Percentiles rank a stretch among this genome's conserved stretches.
Evolutionary conservation across 2,888 invertebrate genomes (phyloP).

Genomic region (Drosophila barbarae): DNA sequence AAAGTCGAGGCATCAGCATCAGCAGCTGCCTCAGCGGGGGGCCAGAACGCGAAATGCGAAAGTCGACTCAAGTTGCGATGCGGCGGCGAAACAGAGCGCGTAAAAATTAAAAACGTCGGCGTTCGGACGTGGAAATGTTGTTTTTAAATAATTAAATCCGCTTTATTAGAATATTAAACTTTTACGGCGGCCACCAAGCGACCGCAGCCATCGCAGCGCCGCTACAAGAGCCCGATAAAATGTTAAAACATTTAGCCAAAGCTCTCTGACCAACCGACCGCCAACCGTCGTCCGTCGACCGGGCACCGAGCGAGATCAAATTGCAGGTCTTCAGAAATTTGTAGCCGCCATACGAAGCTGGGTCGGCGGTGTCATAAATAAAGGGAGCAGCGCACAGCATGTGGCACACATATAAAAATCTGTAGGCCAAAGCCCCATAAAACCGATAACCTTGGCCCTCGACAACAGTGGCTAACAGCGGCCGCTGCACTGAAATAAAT

Average conservation of each 20-base stretch:
- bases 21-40: conserved; percentile 16
- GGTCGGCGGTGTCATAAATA: conserved; percentile 57
- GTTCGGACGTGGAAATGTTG: conserved; percentile 42
- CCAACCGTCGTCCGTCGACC: conserved; percentile 9
- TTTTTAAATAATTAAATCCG: conserved; percentile 60
- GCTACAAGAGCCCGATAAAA: conserved; percentile 43
- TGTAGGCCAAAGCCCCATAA: conserved; percentile 66
- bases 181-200: conserved; percentile 43
- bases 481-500: conserved; percentile 14
- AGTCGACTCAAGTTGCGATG: conserved; percentile 22
- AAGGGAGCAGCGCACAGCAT: conserved; percentile 57
- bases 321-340: conserved; percentile 38
- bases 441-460: conserved; percentile 71
- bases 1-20: conserved; percentile 29
- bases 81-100: conserved; percentile 39
- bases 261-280: conserved; percentile 26
- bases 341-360: conserved; percentile 26
- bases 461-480: conserved; percentile 26
- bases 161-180: conserved; percentile 58
- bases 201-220: conserved; percentile 27
- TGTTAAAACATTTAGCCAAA: conserved; percentile 51
- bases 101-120: conserved; percentile 53
- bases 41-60: conserved; percentile 29
- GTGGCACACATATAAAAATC: conserved; percentile 61
- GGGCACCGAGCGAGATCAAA: conserved; percentile 38